A percentile compares a stretch with the other conserved stretches of the same genome.
phyloP scores from a whole-genome alignment of 2,888 invertebrate species.

The Drosophila limbata region DNA sequence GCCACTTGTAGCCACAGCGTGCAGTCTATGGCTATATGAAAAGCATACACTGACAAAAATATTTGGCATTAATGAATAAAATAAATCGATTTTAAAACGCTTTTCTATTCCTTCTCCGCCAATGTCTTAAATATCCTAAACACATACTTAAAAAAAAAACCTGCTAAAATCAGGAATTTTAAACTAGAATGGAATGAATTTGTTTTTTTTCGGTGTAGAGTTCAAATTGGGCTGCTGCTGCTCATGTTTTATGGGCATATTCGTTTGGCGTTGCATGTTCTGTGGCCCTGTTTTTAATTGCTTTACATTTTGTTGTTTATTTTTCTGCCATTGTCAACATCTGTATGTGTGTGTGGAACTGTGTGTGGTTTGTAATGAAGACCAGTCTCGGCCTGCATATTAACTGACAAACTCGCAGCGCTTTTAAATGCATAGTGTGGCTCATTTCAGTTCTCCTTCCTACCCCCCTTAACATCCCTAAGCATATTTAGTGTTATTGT shows the following conservation, averaged over 20 bases:
- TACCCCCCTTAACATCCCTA: slow-evolving; percentile 37
- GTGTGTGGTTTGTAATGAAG: slow-evolving; percentile 71
- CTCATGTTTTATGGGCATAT: slow-evolving; percentile 79
- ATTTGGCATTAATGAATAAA: too few relatives aligned
- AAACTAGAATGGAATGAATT: too few relatives aligned
- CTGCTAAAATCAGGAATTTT: too few relatives aligned
- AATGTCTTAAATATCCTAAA: too few relatives aligned
- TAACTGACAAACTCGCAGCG: slow-evolving; percentile 72
- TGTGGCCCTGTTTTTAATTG: slow-evolving; percentile 77
- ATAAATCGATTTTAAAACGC: too few relatives aligned
- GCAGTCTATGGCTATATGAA: slow-evolving; percentile 58
- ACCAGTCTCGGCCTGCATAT: slow-evolving; percentile 74
- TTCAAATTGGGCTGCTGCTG: slow-evolving; percentile 73
- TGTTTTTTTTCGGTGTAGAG: slow-evolving; percentile 19
- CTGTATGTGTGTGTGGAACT: slow-evolving; percentile 24
- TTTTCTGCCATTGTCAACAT: slow-evolving; percentile 52
- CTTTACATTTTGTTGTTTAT: slow-evolving; percentile 81
- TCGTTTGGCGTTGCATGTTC: slow-evolving; percentile 69
- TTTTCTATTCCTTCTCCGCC: too few relatives aligned
- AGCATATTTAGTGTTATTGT: slow-evolving; percentile 78
- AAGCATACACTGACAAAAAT: slow-evolving; percentile 5
- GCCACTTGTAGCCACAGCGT: slow-evolving; percentile 78
- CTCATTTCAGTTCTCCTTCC: slow-evolving; percentile 22
- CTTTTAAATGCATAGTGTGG: slow-evolving; percentile 69
- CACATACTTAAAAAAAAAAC: too few relatives aligned